A percentile compares a stretch with the other conserved stretches of the same genome.
phyloP scores from a whole-genome alignment of 2,888 invertebrate genomes.

The Ormyrus thymus region DNA sequence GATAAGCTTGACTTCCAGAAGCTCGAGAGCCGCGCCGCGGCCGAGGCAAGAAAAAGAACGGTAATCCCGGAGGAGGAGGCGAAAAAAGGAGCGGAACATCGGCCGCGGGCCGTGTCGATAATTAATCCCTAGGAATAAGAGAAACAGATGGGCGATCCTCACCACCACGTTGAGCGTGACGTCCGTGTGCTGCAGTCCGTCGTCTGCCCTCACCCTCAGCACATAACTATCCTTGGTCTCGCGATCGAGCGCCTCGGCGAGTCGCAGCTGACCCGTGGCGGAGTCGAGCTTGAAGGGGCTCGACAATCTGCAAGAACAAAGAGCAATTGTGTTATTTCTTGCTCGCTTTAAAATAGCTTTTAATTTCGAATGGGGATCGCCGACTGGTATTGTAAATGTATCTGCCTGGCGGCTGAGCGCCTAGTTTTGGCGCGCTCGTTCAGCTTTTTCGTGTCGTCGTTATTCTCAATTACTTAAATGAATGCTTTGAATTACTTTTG shows the following conservation, averaged over 20 bases:
- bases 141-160: conserved; percentile 66
- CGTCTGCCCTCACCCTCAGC: conserved; percentile 88
- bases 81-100: neutral
- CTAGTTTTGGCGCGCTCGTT: too few species aligned
- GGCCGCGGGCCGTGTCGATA: too few species aligned
- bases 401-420: too few species aligned
- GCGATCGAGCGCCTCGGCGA: conserved; percentile 88
- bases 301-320: conserved; percentile 34
- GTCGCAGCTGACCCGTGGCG: conserved; percentile 82
- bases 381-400: neutral
- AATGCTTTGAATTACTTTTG: too few species aligned
- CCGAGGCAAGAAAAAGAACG: too few species aligned
- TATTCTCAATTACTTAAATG: too few species aligned
- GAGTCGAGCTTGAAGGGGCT: conserved; percentile 82
- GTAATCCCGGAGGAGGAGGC: too few species aligned
- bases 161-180: conserved; percentile 87
- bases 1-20: too few species aligned
- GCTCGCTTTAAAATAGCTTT: neutral
- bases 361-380: neutral
- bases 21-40: too few species aligned
- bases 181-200: conserved; percentile 91
- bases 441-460: too few species aligned
- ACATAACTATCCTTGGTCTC: conserved; percentile 88
- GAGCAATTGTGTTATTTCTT: neutral
- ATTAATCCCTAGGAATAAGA: too few species aligned